Evolutionary conservation across 2,797 vertebrate genomes (phyloP).

Genomic region (Poeciliopsis infans): DNA sequence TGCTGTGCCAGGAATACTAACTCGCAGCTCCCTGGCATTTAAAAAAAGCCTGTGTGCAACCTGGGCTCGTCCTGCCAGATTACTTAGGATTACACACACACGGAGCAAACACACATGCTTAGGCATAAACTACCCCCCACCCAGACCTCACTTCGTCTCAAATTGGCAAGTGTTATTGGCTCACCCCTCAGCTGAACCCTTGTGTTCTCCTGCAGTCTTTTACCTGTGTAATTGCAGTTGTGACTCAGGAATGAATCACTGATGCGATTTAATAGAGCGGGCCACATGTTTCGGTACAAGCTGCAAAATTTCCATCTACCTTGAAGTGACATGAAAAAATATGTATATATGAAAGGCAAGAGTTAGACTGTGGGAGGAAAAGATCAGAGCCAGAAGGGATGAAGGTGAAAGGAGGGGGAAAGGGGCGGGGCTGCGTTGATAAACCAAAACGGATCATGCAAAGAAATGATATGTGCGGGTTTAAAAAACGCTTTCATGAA

Average conservation of each 20-base stretch:
- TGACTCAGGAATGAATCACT: constrained; percentile 64
- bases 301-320: constrained; percentile 43
- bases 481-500: constrained; percentile 24
- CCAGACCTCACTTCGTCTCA: constrained; percentile 51
- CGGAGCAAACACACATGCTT: constrained; percentile 15
- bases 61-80: constrained; percentile 69
- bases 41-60: constrained; percentile 57
- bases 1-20: constrained; percentile 74
- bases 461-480: constrained; percentile 11
- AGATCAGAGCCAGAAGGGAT: constrained; percentile 40
- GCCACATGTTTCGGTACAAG: constrained; percentile 38
- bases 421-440: constrained; percentile 3
- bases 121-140: constrained; percentile 20
- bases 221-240: constrained; percentile 68
- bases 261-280: constrained; percentile 61
- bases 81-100: constrained; percentile 70
- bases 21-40: constrained; percentile 67
- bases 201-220: constrained; percentile 61
- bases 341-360: constrained; percentile 10
- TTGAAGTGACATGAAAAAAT: constrained; percentile 23
- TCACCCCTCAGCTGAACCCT: constrained; percentile 57
- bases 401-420: constrained; percentile 25
- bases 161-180: constrained; percentile 74
- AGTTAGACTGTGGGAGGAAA: constrained; percentile 9
- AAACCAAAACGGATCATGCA: constrained; percentile 2